A percentile compares a stretch with the other conserved stretches of the same genome.
phyloP scores from a whole-genome alignment of 2,797 vertebrate species.

The Intellagama lesueurii region DNA sequence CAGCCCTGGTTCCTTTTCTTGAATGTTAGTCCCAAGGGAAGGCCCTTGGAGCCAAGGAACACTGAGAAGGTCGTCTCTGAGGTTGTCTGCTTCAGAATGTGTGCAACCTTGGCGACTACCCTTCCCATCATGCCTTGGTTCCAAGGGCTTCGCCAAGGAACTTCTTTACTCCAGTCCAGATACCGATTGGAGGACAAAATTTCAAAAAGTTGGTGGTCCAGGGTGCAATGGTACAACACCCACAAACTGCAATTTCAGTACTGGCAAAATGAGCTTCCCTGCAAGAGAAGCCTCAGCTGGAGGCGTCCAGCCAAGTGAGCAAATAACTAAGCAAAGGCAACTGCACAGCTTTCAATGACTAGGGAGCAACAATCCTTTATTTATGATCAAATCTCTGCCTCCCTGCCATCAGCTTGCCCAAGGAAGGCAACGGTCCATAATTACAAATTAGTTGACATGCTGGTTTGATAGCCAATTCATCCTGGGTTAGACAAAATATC shows the following conservation, averaged over 20 bases:
- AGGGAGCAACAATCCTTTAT: background rate
- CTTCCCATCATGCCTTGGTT: no score
- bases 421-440: background rate
- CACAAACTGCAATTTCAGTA: background rate
- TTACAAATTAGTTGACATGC: background rate
- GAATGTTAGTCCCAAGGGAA: no score
- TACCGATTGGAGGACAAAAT: no score
- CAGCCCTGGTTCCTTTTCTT: no score
- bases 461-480: background rate
- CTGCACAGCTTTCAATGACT: background rate
- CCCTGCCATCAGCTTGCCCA: background rate
- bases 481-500: background rate
- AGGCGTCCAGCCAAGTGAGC: background rate
- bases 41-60: no score
- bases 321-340: background rate
- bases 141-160: no score
- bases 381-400: background rate
- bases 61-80: no score
- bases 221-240: background rate
- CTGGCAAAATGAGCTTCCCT: background rate
- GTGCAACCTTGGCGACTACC: no score
- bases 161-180: no score
- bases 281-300: background rate
- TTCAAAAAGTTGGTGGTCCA: background rate
- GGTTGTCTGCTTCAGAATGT: no score